Conservation (phyloP, 2,797 vertebrate genomes). For the Myripristis murdjan region DNA sequence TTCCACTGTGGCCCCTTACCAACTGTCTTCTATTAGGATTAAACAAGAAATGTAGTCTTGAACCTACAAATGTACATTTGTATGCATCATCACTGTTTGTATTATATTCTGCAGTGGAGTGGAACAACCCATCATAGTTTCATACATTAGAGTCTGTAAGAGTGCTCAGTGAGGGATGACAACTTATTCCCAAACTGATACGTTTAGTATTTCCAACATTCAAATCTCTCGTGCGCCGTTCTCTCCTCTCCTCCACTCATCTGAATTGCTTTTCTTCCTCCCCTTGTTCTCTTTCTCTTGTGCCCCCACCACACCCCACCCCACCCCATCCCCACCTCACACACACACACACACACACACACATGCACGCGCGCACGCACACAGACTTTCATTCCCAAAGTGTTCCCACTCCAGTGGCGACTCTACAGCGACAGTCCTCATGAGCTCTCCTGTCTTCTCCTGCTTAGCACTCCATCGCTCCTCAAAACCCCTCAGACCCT, state of each 20-base stretch:
- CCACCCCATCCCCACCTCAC: not conserved
- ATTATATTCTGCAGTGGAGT: constrained; percentile 59
- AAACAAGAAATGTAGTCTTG: constrained; percentile 58
- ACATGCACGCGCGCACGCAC: not conserved
- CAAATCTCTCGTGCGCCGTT: constrained; percentile 39
- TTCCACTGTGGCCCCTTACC: constrained; percentile 34
- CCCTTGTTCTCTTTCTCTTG: constrained; percentile 48
- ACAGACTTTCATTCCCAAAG: constrained; percentile 43
- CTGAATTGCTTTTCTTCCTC: constrained; percentile 65
- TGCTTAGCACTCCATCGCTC: constrained; percentile 63
- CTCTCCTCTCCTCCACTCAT: constrained; percentile 58
- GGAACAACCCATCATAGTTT: constrained; percentile 71
- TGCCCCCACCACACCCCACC: too few relatives aligned
- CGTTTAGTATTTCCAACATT: constrained; percentile 61
- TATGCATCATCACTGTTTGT: constrained; percentile 57
- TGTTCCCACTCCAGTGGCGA: constrained; percentile 68
- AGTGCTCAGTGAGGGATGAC: constrained; percentile 64
- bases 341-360: not conserved
- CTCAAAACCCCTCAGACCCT: constrained; percentile 70
- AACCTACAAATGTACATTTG: constrained; percentile 47
- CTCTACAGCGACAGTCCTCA: constrained; percentile 71
- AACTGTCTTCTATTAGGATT: constrained; percentile 34
- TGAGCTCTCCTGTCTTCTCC: constrained; percentile 58
- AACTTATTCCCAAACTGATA: constrained; percentile 69
- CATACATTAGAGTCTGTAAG: constrained; percentile 69